Conservation (phyloP, 2,113 vertebrate genomes). For the Aspiorhynchus laticeps region DNA sequence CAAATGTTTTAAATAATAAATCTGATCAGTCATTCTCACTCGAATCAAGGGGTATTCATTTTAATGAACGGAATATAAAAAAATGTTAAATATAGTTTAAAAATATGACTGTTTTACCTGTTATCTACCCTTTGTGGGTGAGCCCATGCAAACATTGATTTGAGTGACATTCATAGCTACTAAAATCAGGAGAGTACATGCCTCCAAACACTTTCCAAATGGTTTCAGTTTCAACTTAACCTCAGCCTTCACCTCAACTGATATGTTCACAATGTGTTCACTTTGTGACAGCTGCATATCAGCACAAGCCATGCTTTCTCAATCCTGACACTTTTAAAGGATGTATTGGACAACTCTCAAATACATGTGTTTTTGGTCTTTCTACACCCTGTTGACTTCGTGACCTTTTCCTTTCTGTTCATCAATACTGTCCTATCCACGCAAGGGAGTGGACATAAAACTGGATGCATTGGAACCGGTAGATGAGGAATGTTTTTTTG, state of each 20-base stretch:
- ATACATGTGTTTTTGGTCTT: slow-evolving; percentile 20
- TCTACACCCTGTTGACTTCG: neutral
- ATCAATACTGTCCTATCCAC: slow-evolving; percentile 19
- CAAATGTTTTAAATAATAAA: neutral
- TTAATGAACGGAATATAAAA: neutral
- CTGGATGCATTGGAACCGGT: neutral
- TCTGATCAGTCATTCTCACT: neutral
- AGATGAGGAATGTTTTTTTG: slow-evolving; percentile 30
- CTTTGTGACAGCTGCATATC: slow-evolving; percentile 12
- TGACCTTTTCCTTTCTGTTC: slow-evolving; percentile 24
- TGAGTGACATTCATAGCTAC: slow-evolving; percentile 10
- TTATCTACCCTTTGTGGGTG: neutral
- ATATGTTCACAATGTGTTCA: slow-evolving; percentile 25
- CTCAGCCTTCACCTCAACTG: slow-evolving; percentile 3
- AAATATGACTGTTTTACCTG: neutral
- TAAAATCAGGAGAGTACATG: slow-evolving; percentile 10
- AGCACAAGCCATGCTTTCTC: slow-evolving; percentile 4
- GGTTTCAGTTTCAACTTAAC: slow-evolving; percentile 14
- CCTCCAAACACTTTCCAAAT: slow-evolving; percentile 15
- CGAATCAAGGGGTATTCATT: neutral
- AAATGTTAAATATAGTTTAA: neutral
- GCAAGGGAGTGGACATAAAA: slow-evolving; percentile 9
- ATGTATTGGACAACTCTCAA: slow-evolving; percentile 15
- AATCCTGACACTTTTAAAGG: slow-evolving; percentile 16
- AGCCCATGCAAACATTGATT: neutral